These are phyloP conservation scores for Venturia canescens DNA, from an alignment of 1,140 invertebrate genomes.

Conservation along the genomic window DNA sequence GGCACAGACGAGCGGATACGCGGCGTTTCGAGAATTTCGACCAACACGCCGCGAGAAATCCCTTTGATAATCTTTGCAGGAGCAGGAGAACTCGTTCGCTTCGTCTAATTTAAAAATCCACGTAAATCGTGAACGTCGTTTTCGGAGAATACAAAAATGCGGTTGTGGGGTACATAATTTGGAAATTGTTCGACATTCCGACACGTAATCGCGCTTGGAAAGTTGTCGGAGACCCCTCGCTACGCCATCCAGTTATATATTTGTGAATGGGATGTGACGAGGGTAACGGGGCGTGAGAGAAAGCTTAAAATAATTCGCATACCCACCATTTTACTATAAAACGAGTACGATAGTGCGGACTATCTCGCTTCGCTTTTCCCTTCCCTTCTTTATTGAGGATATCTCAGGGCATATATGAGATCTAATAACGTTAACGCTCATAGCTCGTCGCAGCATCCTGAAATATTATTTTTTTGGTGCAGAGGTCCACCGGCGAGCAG, in stretches of 20 bases:
- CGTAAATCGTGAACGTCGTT: too few relatives aligned
- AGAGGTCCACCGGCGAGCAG: background rate
- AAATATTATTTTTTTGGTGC: background rate
- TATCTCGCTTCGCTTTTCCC: background rate
- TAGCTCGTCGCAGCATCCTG: background rate
- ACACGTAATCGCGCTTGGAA: constrained; percentile 10
- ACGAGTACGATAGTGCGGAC: background rate
- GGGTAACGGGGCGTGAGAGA: background rate
- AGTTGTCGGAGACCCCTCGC: background rate
- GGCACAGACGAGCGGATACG: background rate
- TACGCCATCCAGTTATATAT: background rate
- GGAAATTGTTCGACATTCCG: background rate
- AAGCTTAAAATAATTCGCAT: constrained; percentile 16
- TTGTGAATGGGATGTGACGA: background rate
- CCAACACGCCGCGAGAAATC: background rate
- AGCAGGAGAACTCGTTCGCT: background rate
- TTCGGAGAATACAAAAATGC: background rate
- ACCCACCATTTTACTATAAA: background rate
- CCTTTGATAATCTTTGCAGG: background rate
- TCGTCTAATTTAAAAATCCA: background rate
- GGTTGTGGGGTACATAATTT: background rate
- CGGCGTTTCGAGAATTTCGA: background rate
- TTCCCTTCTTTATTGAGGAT: background rate
- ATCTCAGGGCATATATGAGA: background rate
- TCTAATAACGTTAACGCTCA: background rate